Conservation (phyloP, 2,888 invertebrate genomes). For the Lasius fuliginosus region DNA sequence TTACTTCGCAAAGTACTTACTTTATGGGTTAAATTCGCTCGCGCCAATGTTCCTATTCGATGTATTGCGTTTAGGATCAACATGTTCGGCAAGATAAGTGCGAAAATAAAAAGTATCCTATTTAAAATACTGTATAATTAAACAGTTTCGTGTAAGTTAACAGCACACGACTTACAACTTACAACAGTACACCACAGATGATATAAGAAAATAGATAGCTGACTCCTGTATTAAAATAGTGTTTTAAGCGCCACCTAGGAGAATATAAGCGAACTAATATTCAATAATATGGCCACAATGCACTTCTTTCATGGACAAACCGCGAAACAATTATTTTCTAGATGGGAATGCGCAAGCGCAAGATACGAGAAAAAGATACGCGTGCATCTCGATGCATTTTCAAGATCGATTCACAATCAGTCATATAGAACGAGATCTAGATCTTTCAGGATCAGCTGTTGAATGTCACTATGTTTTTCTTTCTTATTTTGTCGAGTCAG, state of each 20-base stretch:
- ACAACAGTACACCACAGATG: too few species aligned
- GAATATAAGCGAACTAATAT: too few species aligned
- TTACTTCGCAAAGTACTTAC: constrained; percentile 67
- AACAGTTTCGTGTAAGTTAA: not conserved
- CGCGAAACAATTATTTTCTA: not conserved
- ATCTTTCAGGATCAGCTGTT: constrained; percentile 25
- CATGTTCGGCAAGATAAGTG: constrained; percentile 62
- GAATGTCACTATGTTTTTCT: constrained; percentile 4
- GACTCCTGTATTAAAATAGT: too few species aligned
- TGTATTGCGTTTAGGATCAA: constrained; percentile 72
- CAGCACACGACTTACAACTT: not conserved
- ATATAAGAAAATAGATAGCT: too few species aligned
- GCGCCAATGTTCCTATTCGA: constrained; percentile 31
- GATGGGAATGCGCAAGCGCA: not conserved
- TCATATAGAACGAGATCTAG: not conserved
- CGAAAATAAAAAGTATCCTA: not conserved
- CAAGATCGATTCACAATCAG: not conserved
- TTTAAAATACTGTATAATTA: not conserved
- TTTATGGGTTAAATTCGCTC: constrained; percentile 67
- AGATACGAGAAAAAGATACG: not conserved
- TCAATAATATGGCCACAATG: too few species aligned
- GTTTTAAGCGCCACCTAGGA: too few species aligned
- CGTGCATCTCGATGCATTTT: not conserved
- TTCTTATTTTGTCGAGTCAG: constrained; percentile 33
- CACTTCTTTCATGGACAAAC: not conserved